These are phyloP conservation scores for Tachycineta bicolor DNA, from an alignment of 2,113 vertebrate genomes.

Conservation along the genomic window DNA sequence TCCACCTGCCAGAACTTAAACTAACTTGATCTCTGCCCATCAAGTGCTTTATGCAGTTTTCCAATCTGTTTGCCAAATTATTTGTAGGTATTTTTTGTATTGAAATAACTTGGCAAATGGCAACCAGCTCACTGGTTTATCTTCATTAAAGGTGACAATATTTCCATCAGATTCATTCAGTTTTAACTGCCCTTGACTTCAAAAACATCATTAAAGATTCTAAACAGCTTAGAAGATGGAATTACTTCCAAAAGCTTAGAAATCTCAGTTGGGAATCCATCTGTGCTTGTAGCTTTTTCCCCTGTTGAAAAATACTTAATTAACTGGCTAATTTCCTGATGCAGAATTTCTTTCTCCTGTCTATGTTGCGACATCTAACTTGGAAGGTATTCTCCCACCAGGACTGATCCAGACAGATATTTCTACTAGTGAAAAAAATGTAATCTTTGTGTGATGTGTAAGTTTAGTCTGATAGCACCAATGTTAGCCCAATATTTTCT, in stretches of 20 bases:
- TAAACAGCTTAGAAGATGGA: neutral
- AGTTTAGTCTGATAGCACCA: neutral
- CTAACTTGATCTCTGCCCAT: neutral
- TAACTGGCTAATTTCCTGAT: conserved; percentile 6
- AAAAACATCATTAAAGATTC: conserved; percentile 20
- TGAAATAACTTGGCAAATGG: neutral
- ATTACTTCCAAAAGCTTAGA: conserved; percentile 2
- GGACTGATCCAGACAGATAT: neutral
- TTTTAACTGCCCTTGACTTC: conserved; percentile 31
- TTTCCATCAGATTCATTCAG: neutral
- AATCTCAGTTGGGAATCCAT: neutral
- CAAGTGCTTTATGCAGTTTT: neutral
- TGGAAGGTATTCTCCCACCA: neutral
- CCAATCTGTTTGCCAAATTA: conserved; percentile 14
- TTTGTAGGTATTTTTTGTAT: neutral
- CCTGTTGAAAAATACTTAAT: conserved; percentile 10
- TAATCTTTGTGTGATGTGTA: neutral
- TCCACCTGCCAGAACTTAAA: conserved; percentile 1
- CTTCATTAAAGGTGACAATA: conserved; percentile 21
- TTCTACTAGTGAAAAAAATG: neutral
- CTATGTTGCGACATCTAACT: neutral
- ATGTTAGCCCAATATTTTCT: neutral
- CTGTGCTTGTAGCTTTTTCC: neutral
- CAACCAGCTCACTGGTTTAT: neutral
- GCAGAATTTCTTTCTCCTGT: neutral